Evolutionary conservation across 1,140 invertebrate genomes (phyloP).

Genomic region (Microplitis demolitor): DNA sequence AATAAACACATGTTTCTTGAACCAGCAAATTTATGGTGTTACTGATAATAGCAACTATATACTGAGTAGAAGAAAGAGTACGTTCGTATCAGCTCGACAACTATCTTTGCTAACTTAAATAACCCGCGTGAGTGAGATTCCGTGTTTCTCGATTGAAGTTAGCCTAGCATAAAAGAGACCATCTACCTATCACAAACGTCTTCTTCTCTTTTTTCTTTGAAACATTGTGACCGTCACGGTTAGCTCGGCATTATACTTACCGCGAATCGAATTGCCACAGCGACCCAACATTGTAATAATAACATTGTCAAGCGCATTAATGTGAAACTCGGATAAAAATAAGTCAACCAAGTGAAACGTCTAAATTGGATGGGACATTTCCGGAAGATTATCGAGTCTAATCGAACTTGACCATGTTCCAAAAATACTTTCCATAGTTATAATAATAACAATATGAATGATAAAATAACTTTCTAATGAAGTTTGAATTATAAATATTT

Average conservation of each 20-base stretch:
- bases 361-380: not conserved
- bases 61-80: not conserved
- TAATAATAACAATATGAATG: no score
- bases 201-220: conserved; percentile 15
- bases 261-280: conserved; percentile 45
- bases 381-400: not conserved
- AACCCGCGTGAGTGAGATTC: conserved; percentile 17
- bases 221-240: conserved; percentile 50
- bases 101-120: conserved; percentile 17
- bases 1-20: not conserved
- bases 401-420: not conserved
- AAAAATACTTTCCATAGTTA: not conserved
- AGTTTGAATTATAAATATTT: not conserved
- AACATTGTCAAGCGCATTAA: conserved; percentile 38
- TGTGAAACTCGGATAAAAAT: conserved; percentile 27
- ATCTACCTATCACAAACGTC: conserved; percentile 21
- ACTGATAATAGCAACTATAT: not conserved
- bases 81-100: not conserved
- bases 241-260: conserved; percentile 34
- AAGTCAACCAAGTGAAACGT: not conserved
- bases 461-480: not conserved
- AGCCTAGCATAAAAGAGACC: conserved; percentile 35
- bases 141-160: conserved; percentile 24
- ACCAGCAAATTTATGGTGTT: not conserved
- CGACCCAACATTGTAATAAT: conserved; percentile 40